Evolutionary conservation across 1,140 invertebrate genomes (phyloP).

Genomic region (Bombus sylvicola): DNA sequence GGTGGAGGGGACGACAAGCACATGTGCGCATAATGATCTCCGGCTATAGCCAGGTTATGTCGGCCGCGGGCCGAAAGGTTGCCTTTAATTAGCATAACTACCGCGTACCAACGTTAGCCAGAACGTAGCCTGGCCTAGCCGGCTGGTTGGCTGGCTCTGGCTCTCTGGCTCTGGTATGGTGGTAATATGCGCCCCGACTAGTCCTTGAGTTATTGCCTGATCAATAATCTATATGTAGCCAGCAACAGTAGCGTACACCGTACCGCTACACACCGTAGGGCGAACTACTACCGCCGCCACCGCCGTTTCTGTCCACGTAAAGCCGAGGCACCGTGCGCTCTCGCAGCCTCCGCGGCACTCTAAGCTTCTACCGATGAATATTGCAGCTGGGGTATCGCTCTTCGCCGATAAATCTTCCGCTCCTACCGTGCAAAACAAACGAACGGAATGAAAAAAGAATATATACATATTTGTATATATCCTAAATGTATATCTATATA

Average conservation of each 20-base stretch:
- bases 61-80: constrained; percentile 59
- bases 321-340: constrained; percentile 51
- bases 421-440: constrained; percentile 45
- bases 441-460: neutral
- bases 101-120: constrained; percentile 75
- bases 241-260: constrained; percentile 50
- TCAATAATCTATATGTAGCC: constrained; percentile 82
- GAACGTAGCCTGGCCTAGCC: constrained; percentile 64
- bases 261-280: constrained; percentile 66
- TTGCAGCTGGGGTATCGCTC: constrained; percentile 76
- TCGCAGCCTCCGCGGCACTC: constrained; percentile 30
- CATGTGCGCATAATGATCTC: constrained; percentile 68
- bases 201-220: constrained; percentile 83
- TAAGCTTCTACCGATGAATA: constrained; percentile 77
- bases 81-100: constrained; percentile 80
- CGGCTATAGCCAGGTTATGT: constrained; percentile 46
- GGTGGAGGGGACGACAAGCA: constrained; percentile 39
- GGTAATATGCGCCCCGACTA: constrained; percentile 81
- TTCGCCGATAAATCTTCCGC: constrained; percentile 60
- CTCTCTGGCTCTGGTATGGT: constrained; percentile 66
- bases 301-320: constrained; percentile 72
- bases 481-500: too few relatives aligned
- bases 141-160: neutral
- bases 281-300: constrained; percentile 50
- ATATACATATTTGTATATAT: neutral